Percentiles rank a stretch among this genome's conserved stretches.
phyloP scores from a whole-genome alignment of 2,113 vertebrate species.

The Isichthys henryi region DNA sequence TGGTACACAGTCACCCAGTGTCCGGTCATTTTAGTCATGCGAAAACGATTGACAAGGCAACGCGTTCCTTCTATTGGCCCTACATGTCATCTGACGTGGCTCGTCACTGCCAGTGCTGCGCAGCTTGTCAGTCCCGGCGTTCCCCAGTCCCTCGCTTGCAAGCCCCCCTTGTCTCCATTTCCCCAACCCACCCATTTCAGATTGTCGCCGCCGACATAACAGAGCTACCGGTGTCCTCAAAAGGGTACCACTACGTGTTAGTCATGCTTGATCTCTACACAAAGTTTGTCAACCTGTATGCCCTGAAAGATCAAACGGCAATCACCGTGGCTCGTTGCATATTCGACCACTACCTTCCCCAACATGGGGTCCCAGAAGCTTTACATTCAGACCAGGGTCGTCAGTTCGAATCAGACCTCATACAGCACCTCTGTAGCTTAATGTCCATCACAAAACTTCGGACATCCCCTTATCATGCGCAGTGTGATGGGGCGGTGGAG shows the following conservation, averaged over 20 bases:
- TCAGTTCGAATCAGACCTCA: not conserved
- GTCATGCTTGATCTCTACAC: constrained; percentile 15
- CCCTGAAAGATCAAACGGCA: not conserved
- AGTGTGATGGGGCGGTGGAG: constrained; percentile 9
- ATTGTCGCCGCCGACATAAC: constrained; percentile 22
- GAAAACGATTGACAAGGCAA: constrained; percentile 11
- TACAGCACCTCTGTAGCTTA: not conserved
- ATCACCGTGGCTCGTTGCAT: not conserved
- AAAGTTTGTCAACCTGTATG: not conserved
- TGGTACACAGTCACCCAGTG: not conserved
- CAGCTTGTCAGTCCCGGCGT: not conserved
- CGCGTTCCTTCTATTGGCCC: not conserved
- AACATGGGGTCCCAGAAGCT: not conserved
- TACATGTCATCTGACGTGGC: constrained; percentile 17
- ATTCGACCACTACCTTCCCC: not conserved
- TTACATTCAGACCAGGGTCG: not conserved
- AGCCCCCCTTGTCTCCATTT: not conserved
- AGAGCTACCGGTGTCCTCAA: constrained; percentile 11
- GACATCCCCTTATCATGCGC: constrained; percentile 5
- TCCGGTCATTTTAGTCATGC: not conserved
- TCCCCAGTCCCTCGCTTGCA: not conserved
- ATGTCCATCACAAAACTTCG: constrained; percentile 6
- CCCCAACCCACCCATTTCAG: not conserved
- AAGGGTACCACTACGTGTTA: constrained; percentile 1
- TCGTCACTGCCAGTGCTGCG: not conserved